Conservation (phyloP, 2,113 vertebrate species). For the Tachycineta bicolor region DNA sequence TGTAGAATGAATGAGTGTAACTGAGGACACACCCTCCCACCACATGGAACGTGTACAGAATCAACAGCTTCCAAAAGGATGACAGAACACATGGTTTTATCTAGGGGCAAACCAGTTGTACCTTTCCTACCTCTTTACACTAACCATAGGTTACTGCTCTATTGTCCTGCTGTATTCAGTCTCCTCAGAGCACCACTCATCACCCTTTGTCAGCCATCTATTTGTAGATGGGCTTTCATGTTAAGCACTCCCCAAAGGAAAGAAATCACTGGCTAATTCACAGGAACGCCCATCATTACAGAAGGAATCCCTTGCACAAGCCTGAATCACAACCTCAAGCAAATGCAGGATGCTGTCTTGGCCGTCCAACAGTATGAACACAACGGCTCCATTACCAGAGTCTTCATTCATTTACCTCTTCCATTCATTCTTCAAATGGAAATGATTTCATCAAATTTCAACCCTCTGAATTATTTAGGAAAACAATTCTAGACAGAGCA, state of each 20-base stretch:
- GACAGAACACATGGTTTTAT: background rate
- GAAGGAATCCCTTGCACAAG: background rate
- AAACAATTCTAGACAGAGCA: slow-evolving; percentile 56
- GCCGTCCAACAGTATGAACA: background rate
- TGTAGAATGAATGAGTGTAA: background rate
- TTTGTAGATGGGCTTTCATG: background rate
- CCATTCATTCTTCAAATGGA: slow-evolving; percentile 47
- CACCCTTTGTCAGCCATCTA: background rate
- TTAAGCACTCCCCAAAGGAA: background rate
- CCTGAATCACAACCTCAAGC: background rate
- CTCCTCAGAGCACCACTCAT: background rate
- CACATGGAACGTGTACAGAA: background rate
- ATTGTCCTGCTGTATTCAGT: background rate
- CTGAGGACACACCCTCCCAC: background rate
- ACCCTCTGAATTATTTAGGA: slow-evolving; percentile 64
- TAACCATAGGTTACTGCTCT: background rate
- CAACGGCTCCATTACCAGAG: background rate
- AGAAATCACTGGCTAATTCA: background rate
- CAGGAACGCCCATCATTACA: background rate
- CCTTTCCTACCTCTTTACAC: background rate
- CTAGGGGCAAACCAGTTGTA: background rate
- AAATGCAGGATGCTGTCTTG: background rate
- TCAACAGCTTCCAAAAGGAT: background rate
- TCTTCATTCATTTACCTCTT: slow-evolving; percentile 38
- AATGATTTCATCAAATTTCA: slow-evolving; percentile 66